Conservation (phyloP, 2,797 vertebrate genomes). For the Melanotaenia maccullochi region DNA sequence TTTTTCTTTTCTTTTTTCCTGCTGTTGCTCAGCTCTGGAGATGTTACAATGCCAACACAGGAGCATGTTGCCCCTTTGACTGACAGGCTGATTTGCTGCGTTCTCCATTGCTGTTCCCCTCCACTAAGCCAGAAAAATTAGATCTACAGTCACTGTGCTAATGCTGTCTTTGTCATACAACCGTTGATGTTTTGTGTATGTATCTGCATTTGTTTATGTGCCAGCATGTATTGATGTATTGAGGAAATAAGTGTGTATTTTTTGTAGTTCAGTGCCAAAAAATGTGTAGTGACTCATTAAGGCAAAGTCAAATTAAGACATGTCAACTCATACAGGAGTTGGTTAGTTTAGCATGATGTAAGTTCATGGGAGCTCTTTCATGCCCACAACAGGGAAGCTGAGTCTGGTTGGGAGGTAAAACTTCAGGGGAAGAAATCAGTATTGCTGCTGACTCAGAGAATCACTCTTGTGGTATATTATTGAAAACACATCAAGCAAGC, state of each 20-base stretch:
- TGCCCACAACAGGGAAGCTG: slow-evolving; percentile 32
- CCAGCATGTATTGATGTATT: slow-evolving; percentile 34
- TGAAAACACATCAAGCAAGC: slow-evolving; percentile 36
- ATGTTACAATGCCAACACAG: slow-evolving; percentile 11
- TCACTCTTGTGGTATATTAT: slow-evolving; percentile 48
- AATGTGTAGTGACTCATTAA: slow-evolving; percentile 59
- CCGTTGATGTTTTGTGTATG: slow-evolving; percentile 32
- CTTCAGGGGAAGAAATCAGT: slow-evolving; percentile 26
- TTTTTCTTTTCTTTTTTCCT: slow-evolving; percentile 23
- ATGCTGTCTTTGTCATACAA: slow-evolving; percentile 45
- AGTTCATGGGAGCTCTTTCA: slow-evolving; percentile 35
- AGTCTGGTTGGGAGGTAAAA: slow-evolving; percentile 29
- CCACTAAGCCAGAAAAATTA: slow-evolving; percentile 80
- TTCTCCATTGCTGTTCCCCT: slow-evolving; percentile 78
- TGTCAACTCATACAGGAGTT: slow-evolving; percentile 12
- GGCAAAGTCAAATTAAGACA: slow-evolving; percentile 42
- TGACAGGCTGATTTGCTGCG: slow-evolving; percentile 78
- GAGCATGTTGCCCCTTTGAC: slow-evolving; percentile 70
- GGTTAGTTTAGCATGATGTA: neutral
- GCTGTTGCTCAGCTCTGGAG: slow-evolving; percentile 12
- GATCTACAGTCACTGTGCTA: slow-evolving; percentile 70
- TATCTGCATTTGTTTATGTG: slow-evolving; percentile 42
- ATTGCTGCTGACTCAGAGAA: slow-evolving; percentile 50
- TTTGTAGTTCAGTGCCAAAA: slow-evolving; percentile 26
- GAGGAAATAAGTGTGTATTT: slow-evolving; percentile 29